phyloP scores from a whole-genome alignment of 2,797 vertebrate species.

The Podarcis lilfordi region DNA sequence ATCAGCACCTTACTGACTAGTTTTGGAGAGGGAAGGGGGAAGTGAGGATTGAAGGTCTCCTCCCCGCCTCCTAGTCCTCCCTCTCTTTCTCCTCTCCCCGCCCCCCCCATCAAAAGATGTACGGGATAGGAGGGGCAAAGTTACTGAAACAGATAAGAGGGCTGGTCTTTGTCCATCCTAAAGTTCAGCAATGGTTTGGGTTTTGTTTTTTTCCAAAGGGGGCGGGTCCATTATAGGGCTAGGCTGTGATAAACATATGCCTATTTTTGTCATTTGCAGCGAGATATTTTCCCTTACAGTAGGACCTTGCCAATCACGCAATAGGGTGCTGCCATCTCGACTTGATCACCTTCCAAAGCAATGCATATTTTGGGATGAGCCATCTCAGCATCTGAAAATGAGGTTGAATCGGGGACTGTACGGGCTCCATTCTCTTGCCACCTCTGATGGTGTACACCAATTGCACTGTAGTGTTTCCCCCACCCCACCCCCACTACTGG shows the following conservation, averaged over 20 bases:
- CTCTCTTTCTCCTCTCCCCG: background rate
- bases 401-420: background rate
- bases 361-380: background rate
- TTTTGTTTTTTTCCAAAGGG: background rate
- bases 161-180: slow-evolving; percentile 1
- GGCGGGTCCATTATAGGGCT: background rate
- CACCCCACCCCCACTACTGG: background rate
- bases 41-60: background rate
- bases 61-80: background rate
- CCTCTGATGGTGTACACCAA: background rate
- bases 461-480: background rate
- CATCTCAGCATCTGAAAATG: background rate
- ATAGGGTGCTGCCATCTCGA: background rate
- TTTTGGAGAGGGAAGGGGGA: slow-evolving; percentile 7
- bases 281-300: background rate
- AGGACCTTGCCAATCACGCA: background rate
- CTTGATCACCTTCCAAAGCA: background rate
- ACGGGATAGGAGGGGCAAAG: background rate
- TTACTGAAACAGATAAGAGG: slow-evolving; percentile 7
- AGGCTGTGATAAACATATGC: background rate
- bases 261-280: background rate
- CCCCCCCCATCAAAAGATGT: background rate
- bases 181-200: background rate
- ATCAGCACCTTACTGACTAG: slow-evolving; percentile 30
- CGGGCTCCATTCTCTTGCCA: background rate